Conservation (phyloP, 2,797 vertebrate species). For the Ctenochaetus hawaiiensis region DNA sequence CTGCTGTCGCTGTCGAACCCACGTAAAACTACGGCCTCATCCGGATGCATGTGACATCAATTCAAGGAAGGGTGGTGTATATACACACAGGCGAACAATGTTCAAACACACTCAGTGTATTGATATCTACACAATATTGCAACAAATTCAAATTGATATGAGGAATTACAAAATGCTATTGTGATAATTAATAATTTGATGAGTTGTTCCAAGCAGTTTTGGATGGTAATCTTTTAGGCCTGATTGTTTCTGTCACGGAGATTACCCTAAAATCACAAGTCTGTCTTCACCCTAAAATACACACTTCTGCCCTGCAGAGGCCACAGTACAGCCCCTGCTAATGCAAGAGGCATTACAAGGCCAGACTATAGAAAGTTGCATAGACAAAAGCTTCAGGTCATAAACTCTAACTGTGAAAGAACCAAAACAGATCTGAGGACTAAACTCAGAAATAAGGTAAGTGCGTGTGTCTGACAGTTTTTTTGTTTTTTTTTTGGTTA, state of each 20-base stretch:
- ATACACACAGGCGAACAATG: not conserved
- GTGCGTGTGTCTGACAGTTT: not conserved
- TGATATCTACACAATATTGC: no score
- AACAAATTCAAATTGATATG: not conserved
- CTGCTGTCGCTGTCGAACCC: slow-evolving; percentile 42
- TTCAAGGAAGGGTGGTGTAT: not conserved
- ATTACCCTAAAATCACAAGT: not conserved
- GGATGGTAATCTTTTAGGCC: not conserved
- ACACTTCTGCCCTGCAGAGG: not conserved
- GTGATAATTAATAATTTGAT: slow-evolving; percentile 4
- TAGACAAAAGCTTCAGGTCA: not conserved
- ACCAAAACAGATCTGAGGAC: not conserved
- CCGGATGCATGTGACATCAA: slow-evolving; percentile 28
- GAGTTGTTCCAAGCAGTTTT: not conserved
- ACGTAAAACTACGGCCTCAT: not conserved
- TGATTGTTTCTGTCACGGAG: not conserved
- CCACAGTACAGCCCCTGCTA: not conserved
- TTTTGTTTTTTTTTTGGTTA: no score
- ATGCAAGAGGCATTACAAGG: not conserved
- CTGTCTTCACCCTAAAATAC: not conserved
- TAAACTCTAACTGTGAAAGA: not conserved
- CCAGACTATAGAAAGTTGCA: no score
- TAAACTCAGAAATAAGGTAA: not conserved
- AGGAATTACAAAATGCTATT: not conserved
- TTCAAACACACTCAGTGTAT: not conserved